Evolutionary conservation across 2,888 invertebrate species (phyloP).

Genomic region (Acrocyrtus sp.): DNA sequence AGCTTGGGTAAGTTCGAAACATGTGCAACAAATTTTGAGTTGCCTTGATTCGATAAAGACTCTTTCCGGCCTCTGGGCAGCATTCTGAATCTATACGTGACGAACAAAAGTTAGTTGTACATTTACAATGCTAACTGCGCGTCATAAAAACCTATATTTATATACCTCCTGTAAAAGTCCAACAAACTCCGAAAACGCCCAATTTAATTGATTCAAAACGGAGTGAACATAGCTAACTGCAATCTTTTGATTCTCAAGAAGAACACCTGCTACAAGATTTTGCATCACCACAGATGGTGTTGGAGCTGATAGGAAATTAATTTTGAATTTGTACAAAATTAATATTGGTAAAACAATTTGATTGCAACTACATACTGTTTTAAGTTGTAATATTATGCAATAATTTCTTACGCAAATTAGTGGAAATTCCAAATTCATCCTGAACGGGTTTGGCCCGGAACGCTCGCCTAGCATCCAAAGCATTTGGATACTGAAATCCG

Average conservation of each 20-base stretch:
- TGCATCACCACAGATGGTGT: slow-evolving; percentile 77
- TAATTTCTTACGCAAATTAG: slow-evolving; percentile 56
- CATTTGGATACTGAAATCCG: slow-evolving; percentile 75
- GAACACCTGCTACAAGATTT: slow-evolving; percentile 72
- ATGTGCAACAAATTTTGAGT: slow-evolving; percentile 83
- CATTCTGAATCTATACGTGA: slow-evolving; percentile 72
- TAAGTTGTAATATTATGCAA: not conserved
- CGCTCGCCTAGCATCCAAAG: slow-evolving; percentile 69
- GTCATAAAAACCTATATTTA: no score
- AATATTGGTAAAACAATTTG: no score
- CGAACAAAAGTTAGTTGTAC: not conserved
- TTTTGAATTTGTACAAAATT: no score
- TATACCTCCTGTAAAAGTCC: slow-evolving; percentile 82
- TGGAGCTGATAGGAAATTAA: slow-evolving; percentile 69
- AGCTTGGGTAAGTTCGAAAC: slow-evolving; percentile 83
- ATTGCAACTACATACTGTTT: not conserved
- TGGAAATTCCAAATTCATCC: slow-evolving; percentile 67
- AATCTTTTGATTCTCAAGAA: slow-evolving; percentile 73
- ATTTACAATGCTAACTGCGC: not conserved
- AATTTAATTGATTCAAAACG: slow-evolving; percentile 82
- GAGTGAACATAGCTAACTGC: slow-evolving; percentile 80
- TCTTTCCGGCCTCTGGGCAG: slow-evolving; percentile 71
- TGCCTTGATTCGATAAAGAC: slow-evolving; percentile 79
- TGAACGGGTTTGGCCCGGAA: slow-evolving; percentile 68
- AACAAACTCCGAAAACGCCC: slow-evolving; percentile 90